Percentiles rank a stretch among this genome's conserved stretches.
Evolutionary conservation across 2,113 vertebrate species (phyloP).

Genomic region (Psephotus haematonotus): DNA sequence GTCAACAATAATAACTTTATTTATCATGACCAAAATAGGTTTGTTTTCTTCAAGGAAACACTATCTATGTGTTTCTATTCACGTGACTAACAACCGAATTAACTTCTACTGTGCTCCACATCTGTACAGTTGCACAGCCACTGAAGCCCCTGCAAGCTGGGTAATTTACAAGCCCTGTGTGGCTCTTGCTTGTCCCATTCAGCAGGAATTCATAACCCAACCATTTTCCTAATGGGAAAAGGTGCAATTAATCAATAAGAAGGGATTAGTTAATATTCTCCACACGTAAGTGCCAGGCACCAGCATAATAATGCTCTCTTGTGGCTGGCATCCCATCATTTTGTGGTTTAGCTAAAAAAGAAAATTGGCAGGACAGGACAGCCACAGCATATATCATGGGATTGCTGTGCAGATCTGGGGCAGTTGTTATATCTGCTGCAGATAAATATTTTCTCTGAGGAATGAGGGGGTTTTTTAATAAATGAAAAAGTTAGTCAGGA

Average conservation of each 20-base stretch:
- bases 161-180: constrained; percentile 55
- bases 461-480: constrained; percentile 52
- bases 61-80: neutral
- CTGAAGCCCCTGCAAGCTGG: neutral
- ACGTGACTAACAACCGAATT: neutral
- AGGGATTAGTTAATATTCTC: constrained; percentile 60
- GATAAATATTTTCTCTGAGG: constrained; percentile 47
- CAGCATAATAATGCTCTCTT: constrained; percentile 23
- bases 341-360: constrained; percentile 68
- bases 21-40: neutral
- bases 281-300: neutral
- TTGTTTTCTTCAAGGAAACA: neutral
- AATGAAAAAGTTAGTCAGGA: constrained; percentile 41
- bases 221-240: constrained; percentile 9
- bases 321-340: constrained; percentile 44
- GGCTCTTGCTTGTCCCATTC: constrained; percentile 19
- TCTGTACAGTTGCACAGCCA: neutral
- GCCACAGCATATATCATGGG: neutral
- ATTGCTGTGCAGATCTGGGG: neutral
- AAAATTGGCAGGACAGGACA: constrained; percentile 51
- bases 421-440: constrained; percentile 34
- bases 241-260: constrained; percentile 49
- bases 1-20: neutral
- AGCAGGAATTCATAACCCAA: constrained; percentile 29
- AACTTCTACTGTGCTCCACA: neutral